Base-by-base conservation (phyloP, 2,797 vertebrate genomes). In the Ambastaia sidthimunki region DNA sequence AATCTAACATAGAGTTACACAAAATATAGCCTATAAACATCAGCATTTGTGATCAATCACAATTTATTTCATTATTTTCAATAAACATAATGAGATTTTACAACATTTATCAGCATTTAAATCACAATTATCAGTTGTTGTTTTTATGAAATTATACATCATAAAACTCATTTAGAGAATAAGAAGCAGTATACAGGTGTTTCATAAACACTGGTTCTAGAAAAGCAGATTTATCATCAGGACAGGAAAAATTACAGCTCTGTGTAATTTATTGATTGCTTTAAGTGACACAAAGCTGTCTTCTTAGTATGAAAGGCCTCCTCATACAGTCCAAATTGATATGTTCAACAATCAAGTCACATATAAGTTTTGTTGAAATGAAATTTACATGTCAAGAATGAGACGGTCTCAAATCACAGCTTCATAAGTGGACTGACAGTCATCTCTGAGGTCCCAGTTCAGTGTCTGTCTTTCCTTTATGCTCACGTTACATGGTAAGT, bases 221-320 rank as follows among this genome's bases (percentile, higher is more conserved):
- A 47, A 54, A 76, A n/a, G 19, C 19, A 13, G 19, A 71, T 37
- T 44, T 7, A 59, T 48, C 18, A 31, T 34, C 23, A 47, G 11
- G 7, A 55, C 15, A 21, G 12, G 16, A 18, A 67, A 57, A 76
- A 31, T 48, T 77, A n/a, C 66, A 71, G 7, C 37, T 69, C 65
- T 69, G 50, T 25, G 31, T 67, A 69, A 23, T 50, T 23, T 9
- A 62, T 37, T 18, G 16, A 77, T 69, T 54, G 47, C 6, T 25
- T 25, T 15, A 15, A 21, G 47, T 23, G 19, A 68, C 52, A 41
- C 11, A 9, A 76, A 76, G 34, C 21, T 59, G 1, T 54, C 34
- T 10, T 59, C 9, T 60, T 15, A 25, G 23, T 1, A 60, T 18
- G 28, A 34, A 47, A 73, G 21, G 19, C 19, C 21, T 21, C 2